Percentiles rank a stretch among this genome's conserved stretches.
Conservation (phyloP, 2,113 vertebrate genomes). For the Cyprinodon variegatus region DNA sequence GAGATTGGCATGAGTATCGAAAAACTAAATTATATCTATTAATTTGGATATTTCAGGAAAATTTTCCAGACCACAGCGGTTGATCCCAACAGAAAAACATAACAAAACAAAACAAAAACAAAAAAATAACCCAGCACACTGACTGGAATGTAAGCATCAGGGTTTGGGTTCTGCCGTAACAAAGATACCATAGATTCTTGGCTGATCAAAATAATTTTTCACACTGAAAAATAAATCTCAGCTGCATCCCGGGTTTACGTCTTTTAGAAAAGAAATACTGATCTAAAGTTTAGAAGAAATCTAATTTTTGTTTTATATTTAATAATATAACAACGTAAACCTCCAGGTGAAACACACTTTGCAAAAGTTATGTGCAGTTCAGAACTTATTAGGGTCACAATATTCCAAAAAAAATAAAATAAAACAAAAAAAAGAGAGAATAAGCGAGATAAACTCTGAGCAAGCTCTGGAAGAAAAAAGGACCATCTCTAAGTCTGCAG, state of each 20-base stretch:
- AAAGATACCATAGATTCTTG: background rate
- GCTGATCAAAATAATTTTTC: background rate
- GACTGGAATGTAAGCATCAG: constrained; percentile 7
- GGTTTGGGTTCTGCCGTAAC: background rate
- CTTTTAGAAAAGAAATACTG: background rate
- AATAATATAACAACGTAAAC: no score
- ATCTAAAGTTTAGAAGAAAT: no score
- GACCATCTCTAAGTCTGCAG: no score
- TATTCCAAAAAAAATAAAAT: no score
- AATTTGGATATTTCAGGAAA: background rate
- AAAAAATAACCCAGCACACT: background rate
- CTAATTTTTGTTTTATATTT: no score
- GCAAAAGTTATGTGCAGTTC: no score
- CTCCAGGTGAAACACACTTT: no score
- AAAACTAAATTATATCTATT: background rate
- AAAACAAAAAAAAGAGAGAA: no score
- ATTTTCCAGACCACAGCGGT: background rate
- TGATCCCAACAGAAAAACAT: background rate
- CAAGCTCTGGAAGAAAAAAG: no score
- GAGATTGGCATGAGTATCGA: background rate
- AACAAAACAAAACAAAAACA: background rate
- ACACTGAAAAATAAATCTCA: background rate
- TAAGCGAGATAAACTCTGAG: no score
- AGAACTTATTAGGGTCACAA: no score
- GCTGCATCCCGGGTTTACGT: background rate